Evolutionary conservation across 2,797 vertebrate genomes (phyloP).

Genomic region (Acrossocheilus wenchowensis): DNA sequence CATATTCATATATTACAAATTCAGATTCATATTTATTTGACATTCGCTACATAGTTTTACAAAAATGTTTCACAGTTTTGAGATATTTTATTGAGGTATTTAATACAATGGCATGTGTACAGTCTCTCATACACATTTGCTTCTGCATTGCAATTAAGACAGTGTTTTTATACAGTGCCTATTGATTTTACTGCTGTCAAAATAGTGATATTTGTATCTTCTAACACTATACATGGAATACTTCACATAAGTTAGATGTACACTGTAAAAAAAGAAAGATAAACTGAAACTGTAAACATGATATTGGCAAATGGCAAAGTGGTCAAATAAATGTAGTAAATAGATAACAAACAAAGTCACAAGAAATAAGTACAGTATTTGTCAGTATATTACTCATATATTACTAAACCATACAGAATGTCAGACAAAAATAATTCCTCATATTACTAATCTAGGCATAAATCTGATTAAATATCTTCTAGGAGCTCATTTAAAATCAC

Average conservation of each 20-base stretch:
- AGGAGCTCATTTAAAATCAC: conserved; percentile 63
- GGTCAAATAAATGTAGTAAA: not conserved
- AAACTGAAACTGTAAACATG: not conserved
- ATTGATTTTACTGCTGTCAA: too few species aligned
- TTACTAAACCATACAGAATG: not conserved
- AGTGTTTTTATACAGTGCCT: not conserved
- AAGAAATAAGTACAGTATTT: not conserved
- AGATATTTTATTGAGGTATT: not conserved
- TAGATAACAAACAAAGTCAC: not conserved
- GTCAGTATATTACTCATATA: not conserved
- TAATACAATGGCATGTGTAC: not conserved
- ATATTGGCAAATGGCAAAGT: not conserved
- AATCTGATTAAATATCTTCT: conserved; percentile 15
- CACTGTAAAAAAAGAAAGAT: not conserved
- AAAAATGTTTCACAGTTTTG: not conserved
- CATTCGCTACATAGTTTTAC: not conserved
- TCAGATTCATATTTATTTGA: not conserved
- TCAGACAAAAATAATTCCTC: not conserved
- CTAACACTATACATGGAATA: not conserved
- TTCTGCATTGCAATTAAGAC: not conserved
- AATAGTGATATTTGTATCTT: not conserved
- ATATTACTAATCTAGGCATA: not conserved
- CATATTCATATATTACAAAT: not conserved
- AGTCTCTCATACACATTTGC: not conserved
- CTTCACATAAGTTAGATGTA: not conserved